Conservation (phyloP, 2,888 invertebrate genomes). For the Chymomyza caudatula region DNA sequence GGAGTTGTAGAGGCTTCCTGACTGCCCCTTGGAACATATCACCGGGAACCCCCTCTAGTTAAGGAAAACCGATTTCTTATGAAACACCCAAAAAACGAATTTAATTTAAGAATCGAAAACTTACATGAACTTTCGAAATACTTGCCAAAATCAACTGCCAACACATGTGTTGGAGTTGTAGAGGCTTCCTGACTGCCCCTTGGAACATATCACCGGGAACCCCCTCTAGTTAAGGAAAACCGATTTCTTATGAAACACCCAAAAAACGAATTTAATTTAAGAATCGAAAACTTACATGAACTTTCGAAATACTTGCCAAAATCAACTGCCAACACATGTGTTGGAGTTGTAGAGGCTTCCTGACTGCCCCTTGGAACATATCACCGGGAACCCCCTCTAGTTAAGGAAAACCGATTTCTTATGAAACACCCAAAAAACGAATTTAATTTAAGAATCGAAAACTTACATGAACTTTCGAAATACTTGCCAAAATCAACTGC, state of each 20-base stretch:
- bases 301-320: no score
- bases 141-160: slow-evolving; percentile 36
- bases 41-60: not conserved
- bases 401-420: not conserved
- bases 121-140: no score
- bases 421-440: no score
- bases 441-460: no score
- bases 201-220: not conserved
- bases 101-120: no score
- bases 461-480: no score
- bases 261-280: no score
- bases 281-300: no score
- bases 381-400: not conserved
- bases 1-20: not conserved
- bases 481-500: slow-evolving; percentile 38
- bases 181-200: not conserved
- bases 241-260: no score
- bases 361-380: no score
- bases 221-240: not conserved
- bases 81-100: no score
- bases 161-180: slow-evolving; percentile 38
- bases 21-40: not conserved
- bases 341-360: not conserved
- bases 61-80: no score
- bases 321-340: slow-evolving; percentile 41